A percentile compares a stretch with the other conserved stretches of the same genome.
phyloP scores from a whole-genome alignment of 1,140 invertebrate genomes.

The Drosophila guanche region DNA sequence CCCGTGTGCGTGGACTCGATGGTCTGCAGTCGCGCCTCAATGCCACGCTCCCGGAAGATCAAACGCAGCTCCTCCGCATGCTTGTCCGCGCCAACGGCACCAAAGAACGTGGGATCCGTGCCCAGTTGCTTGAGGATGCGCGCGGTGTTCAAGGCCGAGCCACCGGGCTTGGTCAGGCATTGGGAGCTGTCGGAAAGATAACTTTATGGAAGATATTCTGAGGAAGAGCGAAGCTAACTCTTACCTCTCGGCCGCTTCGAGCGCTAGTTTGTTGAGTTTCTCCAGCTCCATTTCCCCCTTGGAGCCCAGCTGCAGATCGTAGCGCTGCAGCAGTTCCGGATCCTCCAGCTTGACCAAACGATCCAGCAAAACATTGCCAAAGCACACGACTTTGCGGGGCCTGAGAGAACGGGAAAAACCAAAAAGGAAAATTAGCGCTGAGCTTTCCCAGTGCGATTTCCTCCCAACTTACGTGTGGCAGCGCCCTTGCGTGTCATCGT shows the following conservation, averaged over 20 bases:
- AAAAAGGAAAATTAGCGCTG: neutral
- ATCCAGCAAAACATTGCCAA: conserved; percentile 78
- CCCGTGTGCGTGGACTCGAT: conserved; percentile 86
- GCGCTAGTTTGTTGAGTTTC: conserved; percentile 52
- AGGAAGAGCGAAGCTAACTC: too few species aligned
- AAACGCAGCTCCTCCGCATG: conserved; percentile 55
- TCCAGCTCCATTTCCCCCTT: conserved; percentile 74
- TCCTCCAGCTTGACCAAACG: conserved; percentile 58
- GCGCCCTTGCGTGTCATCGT: conserved; percentile 38
- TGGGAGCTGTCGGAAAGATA: conserved; percentile 31
- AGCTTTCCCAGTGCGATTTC: neutral
- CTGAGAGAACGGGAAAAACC: conserved; percentile 28
- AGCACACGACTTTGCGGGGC: conserved; percentile 76
- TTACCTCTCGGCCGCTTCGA: conserved; percentile 59
- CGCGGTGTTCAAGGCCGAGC: conserved; percentile 74
- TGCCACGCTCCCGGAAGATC: conserved; percentile 48
- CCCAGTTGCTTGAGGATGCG: conserved; percentile 74
- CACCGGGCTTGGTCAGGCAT: conserved; percentile 60
- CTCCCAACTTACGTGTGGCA: conserved; percentile 52
- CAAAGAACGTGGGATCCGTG: conserved; percentile 72
- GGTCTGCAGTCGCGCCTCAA: conserved; percentile 63
- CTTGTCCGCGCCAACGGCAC: conserved; percentile 71
- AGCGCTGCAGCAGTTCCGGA: conserved; percentile 56
- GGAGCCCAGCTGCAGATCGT: conserved; percentile 63
- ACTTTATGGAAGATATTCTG: neutral